These are phyloP conservation scores for Machimus rusticus DNA, from an alignment of 2,888 invertebrate genomes.

Conservation along the genomic window DNA sequence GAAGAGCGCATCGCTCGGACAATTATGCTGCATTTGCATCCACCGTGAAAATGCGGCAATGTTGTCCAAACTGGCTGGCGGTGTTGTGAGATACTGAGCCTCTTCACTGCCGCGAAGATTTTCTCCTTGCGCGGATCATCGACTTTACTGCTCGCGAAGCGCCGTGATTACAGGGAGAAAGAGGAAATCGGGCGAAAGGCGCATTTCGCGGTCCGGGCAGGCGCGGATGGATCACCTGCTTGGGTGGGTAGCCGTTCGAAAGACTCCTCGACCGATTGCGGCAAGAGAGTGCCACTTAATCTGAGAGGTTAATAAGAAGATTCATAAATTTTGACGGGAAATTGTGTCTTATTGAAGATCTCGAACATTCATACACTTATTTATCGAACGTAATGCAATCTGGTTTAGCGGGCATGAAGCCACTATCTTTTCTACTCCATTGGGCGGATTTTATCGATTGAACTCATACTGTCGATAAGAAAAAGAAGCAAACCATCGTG, in stretches of 20 bases:
- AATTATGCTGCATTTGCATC: slow-evolving; percentile 30
- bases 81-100: slow-evolving; percentile 1
- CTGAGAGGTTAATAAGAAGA: slow-evolving; percentile 24
- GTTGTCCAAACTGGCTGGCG: not conserved
- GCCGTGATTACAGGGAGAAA: slow-evolving; percentile 25
- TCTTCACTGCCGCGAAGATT: not conserved
- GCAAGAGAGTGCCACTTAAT: slow-evolving; percentile 24
- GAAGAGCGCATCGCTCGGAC: not conserved
- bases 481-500: not conserved
- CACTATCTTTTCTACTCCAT: not conserved
- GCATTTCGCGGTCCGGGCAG: not conserved
- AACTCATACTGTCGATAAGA: not conserved
- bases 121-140: not conserved
- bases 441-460: not conserved
- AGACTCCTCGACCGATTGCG: not conserved
- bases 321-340: slow-evolving; percentile 28
- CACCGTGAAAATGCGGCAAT: slow-evolving; percentile 11
- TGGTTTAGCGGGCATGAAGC: not conserved
- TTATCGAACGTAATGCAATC: not conserved
- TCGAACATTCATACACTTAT: not conserved
- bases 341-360: slow-evolving; percentile 13
- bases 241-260: not conserved
- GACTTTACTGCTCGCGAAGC: not conserved
- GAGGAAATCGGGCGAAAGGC: slow-evolving; percentile 6
- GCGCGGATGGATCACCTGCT: not conserved